Evolutionary conservation across 2,888 invertebrate genomes (phyloP).

Genomic region (Oasisia sp.): DNA sequence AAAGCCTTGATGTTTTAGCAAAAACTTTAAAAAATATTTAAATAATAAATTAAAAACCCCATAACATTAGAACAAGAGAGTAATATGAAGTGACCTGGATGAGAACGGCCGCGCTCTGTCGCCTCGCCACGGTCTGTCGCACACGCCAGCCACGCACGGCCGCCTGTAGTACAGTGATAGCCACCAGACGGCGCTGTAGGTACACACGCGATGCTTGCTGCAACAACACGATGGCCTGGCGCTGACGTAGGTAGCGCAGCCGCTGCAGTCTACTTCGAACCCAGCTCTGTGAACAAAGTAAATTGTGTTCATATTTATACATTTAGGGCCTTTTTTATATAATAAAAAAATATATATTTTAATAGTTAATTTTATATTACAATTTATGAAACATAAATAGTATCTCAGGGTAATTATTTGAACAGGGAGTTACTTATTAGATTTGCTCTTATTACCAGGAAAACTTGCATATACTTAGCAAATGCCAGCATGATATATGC

Average conservation of each 20-base stretch:
- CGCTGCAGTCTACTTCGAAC: constrained; percentile 45
- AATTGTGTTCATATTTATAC: constrained; percentile 18
- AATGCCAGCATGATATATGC: too few species aligned
- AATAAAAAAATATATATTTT: not conserved
- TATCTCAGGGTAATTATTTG: too few species aligned
- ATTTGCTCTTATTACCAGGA: too few species aligned
- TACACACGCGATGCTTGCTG: constrained; percentile 43
- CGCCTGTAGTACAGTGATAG: constrained; percentile 50
- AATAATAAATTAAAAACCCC: too few species aligned
- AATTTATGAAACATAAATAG: too few species aligned
- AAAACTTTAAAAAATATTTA: too few species aligned
- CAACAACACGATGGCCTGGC: constrained; percentile 34
- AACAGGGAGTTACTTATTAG: too few species aligned
- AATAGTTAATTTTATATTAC: too few species aligned
- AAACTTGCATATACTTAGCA: too few species aligned
- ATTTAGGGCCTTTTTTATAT: not conserved
- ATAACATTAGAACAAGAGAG: not conserved
- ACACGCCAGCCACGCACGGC: constrained; percentile 41
- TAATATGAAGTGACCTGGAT: constrained; percentile 33
- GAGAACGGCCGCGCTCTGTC: constrained; percentile 19
- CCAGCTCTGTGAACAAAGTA: constrained; percentile 48
- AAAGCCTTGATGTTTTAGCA: too few species aligned
- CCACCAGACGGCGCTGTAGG: constrained; percentile 38
- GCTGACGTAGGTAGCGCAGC: constrained; percentile 43
- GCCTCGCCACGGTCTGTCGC: constrained; percentile 27